Conservation (phyloP, 2,888 invertebrate genomes). For the Merodon equestris region DNA sequence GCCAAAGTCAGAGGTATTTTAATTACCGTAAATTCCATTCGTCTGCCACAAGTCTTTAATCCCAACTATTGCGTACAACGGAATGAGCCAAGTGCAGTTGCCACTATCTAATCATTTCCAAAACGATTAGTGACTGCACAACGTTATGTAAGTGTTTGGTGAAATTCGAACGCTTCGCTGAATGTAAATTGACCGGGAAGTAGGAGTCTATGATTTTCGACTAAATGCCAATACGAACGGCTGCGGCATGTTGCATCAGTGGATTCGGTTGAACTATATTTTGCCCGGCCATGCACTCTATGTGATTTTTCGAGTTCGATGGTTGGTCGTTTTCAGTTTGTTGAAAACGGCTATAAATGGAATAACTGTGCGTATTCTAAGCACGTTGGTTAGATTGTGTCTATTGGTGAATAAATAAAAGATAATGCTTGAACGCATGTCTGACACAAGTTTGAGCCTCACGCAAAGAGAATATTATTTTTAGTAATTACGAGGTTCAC, state of each 20-base stretch:
- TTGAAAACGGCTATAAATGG: too few relatives aligned
- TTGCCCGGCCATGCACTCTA: not conserved
- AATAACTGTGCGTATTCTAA: not conserved
- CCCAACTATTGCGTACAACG: too few relatives aligned
- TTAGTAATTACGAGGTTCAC: conserved; percentile 33
- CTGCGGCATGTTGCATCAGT: conserved; percentile 14
- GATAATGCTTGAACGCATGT: conserved; percentile 21
- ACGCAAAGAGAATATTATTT: conserved; percentile 6
- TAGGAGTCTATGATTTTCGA: not conserved
- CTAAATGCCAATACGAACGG: conserved; percentile 12
- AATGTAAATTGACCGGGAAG: conserved; percentile 45
- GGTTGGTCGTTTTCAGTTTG: conserved; percentile 4
- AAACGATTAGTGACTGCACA: not conserved
- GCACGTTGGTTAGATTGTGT: conserved; percentile 6
- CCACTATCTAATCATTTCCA: too few relatives aligned
- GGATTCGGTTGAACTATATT: conserved; percentile 12
- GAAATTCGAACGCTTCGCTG: conserved; percentile 30
- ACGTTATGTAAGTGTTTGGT: conserved; percentile 2
- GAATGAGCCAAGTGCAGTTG: too few relatives aligned
- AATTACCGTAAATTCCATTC: too few relatives aligned
- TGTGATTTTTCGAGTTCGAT: not conserved
- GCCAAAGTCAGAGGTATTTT: too few relatives aligned
- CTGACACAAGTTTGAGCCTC: too few relatives aligned
- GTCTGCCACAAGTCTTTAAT: too few relatives aligned
- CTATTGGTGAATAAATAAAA: not conserved